Evolutionary conservation across 2,113 vertebrate genomes (phyloP).

Genomic region (Pycnonotus jocosus): DNA sequence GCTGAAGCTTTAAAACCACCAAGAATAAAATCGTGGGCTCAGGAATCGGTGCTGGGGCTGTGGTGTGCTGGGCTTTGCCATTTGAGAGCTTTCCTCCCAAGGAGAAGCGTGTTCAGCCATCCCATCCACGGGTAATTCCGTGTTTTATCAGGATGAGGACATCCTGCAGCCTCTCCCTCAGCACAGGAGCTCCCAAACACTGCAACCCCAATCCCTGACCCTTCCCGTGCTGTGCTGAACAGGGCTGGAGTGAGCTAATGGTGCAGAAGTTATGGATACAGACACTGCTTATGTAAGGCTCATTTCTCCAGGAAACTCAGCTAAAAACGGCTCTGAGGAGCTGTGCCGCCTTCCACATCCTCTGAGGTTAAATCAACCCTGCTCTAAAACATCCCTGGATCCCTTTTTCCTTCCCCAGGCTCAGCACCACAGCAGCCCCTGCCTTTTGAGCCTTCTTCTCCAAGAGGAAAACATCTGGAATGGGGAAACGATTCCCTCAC

Average conservation of each 20-base stretch:
- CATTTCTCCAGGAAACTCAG: background rate
- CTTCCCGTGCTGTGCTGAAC: background rate
- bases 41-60: background rate
- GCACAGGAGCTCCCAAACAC: background rate
- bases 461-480: background rate
- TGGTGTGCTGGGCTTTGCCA: background rate
- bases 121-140: accelerated
- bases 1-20: background rate
- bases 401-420: background rate
- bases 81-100: background rate
- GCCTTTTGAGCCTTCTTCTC: background rate
- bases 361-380: background rate
- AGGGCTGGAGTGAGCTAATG: background rate
- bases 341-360: background rate
- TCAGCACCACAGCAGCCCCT: background rate
- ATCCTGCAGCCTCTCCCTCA: background rate
- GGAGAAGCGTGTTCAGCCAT: accelerated
- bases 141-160: accelerated
- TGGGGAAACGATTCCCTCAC: background rate
- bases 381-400: background rate
- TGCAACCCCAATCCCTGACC: background rate
- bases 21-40: accelerated
- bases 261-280: background rate
- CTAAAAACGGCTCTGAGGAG: background rate
- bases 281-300: background rate